A percentile compares a stretch with the other conserved stretches of the same genome.
phyloP scores from a whole-genome alignment of 1,140 invertebrate genomes.

The Phortica variegata region DNA sequence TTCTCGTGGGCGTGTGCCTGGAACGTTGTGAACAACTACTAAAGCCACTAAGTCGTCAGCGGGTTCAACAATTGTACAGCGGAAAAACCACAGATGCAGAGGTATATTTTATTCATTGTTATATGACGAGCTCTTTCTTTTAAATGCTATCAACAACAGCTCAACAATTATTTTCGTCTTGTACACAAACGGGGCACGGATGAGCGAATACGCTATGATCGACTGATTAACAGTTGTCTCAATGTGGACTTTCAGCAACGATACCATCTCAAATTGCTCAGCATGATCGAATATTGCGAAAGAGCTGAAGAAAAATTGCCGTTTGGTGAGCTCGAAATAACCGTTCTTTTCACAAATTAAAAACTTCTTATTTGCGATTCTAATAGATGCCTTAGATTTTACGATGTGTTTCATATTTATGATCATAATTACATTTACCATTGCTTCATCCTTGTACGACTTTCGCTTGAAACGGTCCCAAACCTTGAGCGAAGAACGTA shows the following conservation, averaged over 20 bases:
- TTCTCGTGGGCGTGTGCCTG: constrained; percentile 60
- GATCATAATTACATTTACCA: constrained; percentile 19
- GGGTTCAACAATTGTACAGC: constrained; percentile 15
- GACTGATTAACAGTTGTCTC: constrained; percentile 36
- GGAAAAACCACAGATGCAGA: constrained; percentile 23
- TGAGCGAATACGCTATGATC: constrained; percentile 26
- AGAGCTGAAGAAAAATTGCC: constrained; percentile 15
- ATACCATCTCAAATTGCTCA: constrained; percentile 28
- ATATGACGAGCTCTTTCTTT: not conserved
- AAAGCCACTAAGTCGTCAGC: constrained; percentile 1
- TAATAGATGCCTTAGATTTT: constrained; percentile 28
- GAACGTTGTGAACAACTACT: constrained; percentile 32
- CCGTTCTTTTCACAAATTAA: not conserved
- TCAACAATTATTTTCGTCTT: constrained; percentile 26
- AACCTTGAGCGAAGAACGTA: not conserved
- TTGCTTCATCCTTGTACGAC: constrained; percentile 31
- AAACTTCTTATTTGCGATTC: not conserved
- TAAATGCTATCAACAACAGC: constrained; percentile 11
- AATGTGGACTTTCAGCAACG: constrained; percentile 31
- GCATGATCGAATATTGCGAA: constrained; percentile 43
- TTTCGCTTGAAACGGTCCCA: constrained; percentile 16
- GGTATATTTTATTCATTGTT: constrained; percentile 7
- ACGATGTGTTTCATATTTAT: constrained; percentile 17
- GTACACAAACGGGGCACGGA: constrained; percentile 27
- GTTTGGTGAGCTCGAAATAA: constrained; percentile 19